Evolutionary conservation across 2,797 vertebrate species (phyloP).

Genomic region (Triplophysa bombifrons): DNA sequence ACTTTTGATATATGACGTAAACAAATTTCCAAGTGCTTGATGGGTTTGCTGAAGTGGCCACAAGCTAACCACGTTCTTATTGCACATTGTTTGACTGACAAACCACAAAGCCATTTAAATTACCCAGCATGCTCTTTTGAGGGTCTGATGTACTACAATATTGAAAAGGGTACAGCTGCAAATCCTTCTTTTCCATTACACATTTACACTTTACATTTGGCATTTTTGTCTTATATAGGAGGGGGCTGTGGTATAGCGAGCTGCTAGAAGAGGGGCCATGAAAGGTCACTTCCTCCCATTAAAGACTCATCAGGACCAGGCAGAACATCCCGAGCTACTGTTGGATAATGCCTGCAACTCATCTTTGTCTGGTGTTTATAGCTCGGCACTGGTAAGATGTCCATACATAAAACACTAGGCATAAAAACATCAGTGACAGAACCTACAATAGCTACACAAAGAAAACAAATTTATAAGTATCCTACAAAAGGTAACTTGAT

Average conservation of each 20-base stretch:
- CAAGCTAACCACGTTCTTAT: constrained; percentile 34
- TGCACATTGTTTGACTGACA: constrained; percentile 48
- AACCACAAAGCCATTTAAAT: constrained; percentile 65
- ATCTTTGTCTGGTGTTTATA: constrained; percentile 18
- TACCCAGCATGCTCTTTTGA: constrained; percentile 72
- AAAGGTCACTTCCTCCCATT: constrained; percentile 71
- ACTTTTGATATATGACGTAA: neutral
- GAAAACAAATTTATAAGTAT: neutral
- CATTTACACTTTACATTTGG: constrained; percentile 62
- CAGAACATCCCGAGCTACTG: constrained; percentile 62
- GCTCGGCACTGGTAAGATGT: constrained; percentile 2
- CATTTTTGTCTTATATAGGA: constrained; percentile 57
- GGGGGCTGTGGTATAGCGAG: constrained; percentile 1
- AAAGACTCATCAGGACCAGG: constrained; percentile 56
- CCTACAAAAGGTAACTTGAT: too few relatives aligned
- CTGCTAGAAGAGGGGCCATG: constrained; percentile 61
- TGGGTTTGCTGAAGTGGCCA: constrained; percentile 24
- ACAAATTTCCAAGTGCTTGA: neutral
- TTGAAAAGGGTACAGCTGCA: constrained; percentile 69
- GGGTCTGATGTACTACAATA: constrained; percentile 71
- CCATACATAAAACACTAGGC: neutral
- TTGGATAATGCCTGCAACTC: constrained; percentile 23
- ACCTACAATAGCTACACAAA: neutral
- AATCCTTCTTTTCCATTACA: constrained; percentile 72
- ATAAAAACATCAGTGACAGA: neutral